Conservation (phyloP, 2,888 invertebrate species). For the Pristionchus mayeri region DNA sequence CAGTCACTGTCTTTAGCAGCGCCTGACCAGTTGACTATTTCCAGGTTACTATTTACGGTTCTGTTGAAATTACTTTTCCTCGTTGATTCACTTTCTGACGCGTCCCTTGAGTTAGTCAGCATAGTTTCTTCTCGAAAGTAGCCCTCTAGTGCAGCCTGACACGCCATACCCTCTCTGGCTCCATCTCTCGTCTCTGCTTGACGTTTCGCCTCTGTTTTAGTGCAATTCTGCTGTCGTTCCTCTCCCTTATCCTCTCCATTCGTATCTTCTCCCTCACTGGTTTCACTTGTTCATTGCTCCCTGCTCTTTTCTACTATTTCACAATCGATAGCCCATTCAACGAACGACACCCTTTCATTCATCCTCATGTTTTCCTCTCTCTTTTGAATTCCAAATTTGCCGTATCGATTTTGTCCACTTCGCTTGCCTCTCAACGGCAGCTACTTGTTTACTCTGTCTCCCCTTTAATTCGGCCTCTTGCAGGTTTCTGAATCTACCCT, state of each 20-base stretch:
- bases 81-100: constrained; percentile 14
- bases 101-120: constrained; percentile 5
- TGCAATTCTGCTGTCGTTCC: constrained; percentile 20
- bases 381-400: constrained; percentile 40
- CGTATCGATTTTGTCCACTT: constrained; percentile 37
- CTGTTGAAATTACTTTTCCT: background rate
- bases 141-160: background rate
- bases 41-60: background rate
- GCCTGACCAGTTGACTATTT: background rate
- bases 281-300: constrained; percentile 7
- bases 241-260: constrained; percentile 14
- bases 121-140: background rate
- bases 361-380: background rate
- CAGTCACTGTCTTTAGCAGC: background rate
- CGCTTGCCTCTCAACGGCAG: background rate
- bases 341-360: constrained; percentile 3
- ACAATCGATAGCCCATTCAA: constrained; percentile 26
- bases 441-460: background rate
- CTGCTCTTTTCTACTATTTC: constrained; percentile 17
- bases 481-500: constrained; percentile 2
- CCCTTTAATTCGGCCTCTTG: background rate
- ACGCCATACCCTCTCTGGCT: background rate
- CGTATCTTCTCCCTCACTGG: background rate
- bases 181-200: background rate
- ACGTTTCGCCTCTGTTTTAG: constrained; percentile 8